Conservation (phyloP, 53 echinoderm and acorn worm species). For the Hippasteria phrygiana region DNA sequence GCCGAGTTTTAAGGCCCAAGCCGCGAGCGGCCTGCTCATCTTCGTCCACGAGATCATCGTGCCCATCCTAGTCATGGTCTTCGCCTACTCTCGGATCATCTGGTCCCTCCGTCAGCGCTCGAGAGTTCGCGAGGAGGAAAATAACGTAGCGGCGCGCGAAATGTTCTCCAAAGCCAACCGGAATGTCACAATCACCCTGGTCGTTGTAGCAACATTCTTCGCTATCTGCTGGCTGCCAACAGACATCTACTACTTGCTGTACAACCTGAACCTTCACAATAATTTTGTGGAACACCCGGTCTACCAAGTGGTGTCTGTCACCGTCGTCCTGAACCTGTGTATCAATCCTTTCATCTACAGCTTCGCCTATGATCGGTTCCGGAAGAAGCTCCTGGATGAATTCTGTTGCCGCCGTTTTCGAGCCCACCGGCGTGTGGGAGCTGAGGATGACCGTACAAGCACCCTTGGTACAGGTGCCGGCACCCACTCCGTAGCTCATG, state of each 20-base stretch:
- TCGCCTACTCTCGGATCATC: slow-evolving; percentile 68
- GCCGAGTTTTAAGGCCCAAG: slow-evolving; percentile 57
- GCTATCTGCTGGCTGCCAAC: slow-evolving; percentile 70
- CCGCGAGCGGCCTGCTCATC: slow-evolving; percentile 59
- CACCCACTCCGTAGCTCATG: neutral
- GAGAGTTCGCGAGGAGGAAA: neutral
- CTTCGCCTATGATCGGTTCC: slow-evolving; percentile 45
- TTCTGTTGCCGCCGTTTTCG: neutral
- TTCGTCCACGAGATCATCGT: slow-evolving; percentile 68
- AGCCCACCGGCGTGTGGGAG: neutral
- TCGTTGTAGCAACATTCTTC: slow-evolving; percentile 61
- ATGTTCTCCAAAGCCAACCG: slow-evolving; percentile 61
- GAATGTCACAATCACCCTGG: slow-evolving; percentile 62
- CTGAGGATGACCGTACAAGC: neutral
- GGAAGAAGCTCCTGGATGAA: neutral
- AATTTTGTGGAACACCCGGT: slow-evolving; percentile 13
- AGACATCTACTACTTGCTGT: slow-evolving; percentile 49
- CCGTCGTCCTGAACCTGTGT: slow-evolving; percentile 68
- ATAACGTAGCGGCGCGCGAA: slow-evolving; percentile 1
- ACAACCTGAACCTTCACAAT: slow-evolving; percentile 35
- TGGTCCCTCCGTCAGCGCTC: slow-evolving; percentile 36
- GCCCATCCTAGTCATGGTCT: slow-evolving; percentile 67
- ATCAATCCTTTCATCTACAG: slow-evolving; percentile 73
- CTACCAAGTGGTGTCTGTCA: slow-evolving; percentile 33
- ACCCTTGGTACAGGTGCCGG: neutral